phyloP scores from a whole-genome alignment of 2,113 vertebrate species.

The Ursus arctos region DNA sequence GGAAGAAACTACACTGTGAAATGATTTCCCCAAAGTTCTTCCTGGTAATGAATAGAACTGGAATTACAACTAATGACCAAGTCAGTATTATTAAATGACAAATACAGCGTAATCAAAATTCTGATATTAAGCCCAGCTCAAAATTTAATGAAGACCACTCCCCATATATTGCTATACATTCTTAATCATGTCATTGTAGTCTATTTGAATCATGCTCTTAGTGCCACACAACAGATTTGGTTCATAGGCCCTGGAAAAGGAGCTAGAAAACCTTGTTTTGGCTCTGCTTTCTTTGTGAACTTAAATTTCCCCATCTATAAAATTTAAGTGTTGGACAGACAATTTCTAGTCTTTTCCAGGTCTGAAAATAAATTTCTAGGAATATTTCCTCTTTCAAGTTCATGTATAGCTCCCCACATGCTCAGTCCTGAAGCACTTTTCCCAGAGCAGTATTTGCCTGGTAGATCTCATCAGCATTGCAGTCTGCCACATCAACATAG shows the following conservation, averaged over 20 bases:
- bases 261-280: neutral
- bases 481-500: neutral
- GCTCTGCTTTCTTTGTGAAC: neutral
- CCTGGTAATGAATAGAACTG: neutral
- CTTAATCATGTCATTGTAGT: neutral
- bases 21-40: neutral
- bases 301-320: neutral
- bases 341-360: neutral
- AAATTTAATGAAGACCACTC: neutral
- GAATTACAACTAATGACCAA: neutral
- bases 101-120: neutral
- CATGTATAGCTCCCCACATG: neutral
- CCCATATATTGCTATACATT: neutral
- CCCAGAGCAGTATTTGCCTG: neutral
- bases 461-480: neutral
- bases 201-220: neutral
- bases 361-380: neutral
- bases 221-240: neutral
- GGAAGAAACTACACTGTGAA: neutral
- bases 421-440: neutral
- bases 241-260: neutral
- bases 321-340: neutral
- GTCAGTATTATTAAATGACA: neutral
- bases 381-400: neutral
- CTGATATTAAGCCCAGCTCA: neutral